These are phyloP conservation scores for Parapristionchus giblindavisi DNA, from an alignment of 2,888 invertebrate species.

Conservation along the genomic window DNA sequence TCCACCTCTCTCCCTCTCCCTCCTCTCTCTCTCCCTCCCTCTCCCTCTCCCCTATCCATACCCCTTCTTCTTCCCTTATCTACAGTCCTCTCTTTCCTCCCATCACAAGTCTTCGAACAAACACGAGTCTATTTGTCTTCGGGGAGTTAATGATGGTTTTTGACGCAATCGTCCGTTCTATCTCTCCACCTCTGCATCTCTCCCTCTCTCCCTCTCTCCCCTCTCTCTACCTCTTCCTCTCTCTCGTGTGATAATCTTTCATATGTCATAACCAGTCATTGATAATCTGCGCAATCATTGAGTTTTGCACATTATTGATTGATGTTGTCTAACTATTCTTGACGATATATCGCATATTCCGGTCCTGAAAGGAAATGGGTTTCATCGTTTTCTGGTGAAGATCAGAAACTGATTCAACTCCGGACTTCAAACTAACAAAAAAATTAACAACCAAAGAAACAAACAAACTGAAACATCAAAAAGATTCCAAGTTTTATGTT, in stretches of 20 bases:
- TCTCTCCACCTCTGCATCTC: too few species aligned
- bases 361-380: not conserved
- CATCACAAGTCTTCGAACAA: too few species aligned
- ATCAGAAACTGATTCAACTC: too few species aligned
- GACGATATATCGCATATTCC: not conserved
- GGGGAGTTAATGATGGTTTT: too few species aligned
- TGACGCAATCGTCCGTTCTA: too few species aligned
- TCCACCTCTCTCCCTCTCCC: constrained; percentile 16
- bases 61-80: not conserved
- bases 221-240: not conserved
- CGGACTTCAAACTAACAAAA: not conserved
- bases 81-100: too few species aligned
- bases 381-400: too few species aligned
- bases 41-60: constrained; percentile 17
- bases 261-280: not conserved
- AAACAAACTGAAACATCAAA: not conserved
- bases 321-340: too few species aligned
- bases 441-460: not conserved
- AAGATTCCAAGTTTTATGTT: too few species aligned
- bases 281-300: not conserved
- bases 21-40: not conserved
- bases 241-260: not conserved
- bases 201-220: not conserved
- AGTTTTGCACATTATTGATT: not conserved
- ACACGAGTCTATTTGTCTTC: too few species aligned